Evolutionary conservation across 1,140 invertebrate genomes (phyloP).

Genomic region (Brachionus calyciflorus): DNA sequence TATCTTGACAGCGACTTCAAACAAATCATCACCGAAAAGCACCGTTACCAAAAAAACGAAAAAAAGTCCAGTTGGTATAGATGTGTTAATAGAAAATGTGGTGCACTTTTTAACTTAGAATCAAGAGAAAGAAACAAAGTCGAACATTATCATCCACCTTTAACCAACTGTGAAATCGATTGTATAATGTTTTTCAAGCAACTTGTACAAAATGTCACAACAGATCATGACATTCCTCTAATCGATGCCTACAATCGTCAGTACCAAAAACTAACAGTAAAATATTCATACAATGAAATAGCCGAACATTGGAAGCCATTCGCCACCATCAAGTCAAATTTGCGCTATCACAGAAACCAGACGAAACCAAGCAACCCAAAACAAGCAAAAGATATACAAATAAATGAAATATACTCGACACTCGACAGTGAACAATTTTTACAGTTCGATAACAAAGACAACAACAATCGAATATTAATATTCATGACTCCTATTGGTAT

Average conservation of each 20-base stretch:
- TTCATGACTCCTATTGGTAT: slow-evolving; percentile 6
- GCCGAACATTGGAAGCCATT: neutral
- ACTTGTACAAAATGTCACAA: neutral
- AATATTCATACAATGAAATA: slow-evolving; percentile 2
- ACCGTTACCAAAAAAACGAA: too few species aligned
- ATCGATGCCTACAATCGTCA: slow-evolving; percentile 4
- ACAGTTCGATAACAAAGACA: neutral
- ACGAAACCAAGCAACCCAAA: slow-evolving; percentile 2
- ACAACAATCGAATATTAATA: slow-evolving; percentile 1
- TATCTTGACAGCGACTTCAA: too few species aligned
- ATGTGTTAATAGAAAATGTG: too few species aligned
- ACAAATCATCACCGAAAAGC: too few species aligned
- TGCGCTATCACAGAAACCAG: neutral
- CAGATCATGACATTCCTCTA: neutral
- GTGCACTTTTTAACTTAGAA: too few species aligned
- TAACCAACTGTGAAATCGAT: too few species aligned
- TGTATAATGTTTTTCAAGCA: neutral
- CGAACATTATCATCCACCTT: too few species aligned
- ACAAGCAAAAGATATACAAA: slow-evolving; percentile 15
- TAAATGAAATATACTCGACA: neutral
- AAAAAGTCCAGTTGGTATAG: too few species aligned
- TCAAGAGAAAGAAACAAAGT: too few species aligned
- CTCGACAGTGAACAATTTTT: neutral
- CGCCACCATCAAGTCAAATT: neutral
- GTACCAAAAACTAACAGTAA: slow-evolving; percentile 1